Conservation (phyloP, 2,113 vertebrate species). For the Phyllopteryx taeniolatus region DNA sequence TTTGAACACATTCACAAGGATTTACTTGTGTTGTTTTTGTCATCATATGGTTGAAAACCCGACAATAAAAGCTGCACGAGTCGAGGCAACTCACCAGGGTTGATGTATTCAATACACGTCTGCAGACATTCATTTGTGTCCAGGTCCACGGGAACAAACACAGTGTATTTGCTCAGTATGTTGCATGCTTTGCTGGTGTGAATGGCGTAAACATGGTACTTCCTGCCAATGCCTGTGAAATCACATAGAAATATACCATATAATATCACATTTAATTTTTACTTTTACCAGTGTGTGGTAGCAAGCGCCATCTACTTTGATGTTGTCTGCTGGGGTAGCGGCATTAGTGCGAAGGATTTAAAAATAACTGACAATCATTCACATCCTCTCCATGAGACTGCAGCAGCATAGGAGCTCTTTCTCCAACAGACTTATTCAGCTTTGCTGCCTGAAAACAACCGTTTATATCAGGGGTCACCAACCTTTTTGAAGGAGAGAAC, state of each 20-base stretch:
- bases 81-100: constrained; percentile 69
- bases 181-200: constrained; percentile 93
- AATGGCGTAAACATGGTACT: constrained; percentile 83
- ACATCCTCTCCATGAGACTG: too few relatives aligned
- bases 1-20: too few relatives aligned
- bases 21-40: too few relatives aligned
- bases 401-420: too few relatives aligned
- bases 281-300: background rate
- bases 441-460: too few relatives aligned
- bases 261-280: background rate
- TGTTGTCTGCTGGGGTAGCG: background rate
- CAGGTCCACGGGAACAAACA: constrained; percentile 83
- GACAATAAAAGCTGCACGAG: background rate
- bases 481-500: too few relatives aligned
- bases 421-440: too few relatives aligned
- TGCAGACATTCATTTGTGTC: constrained; percentile 84
- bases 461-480: too few relatives aligned
- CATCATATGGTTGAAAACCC: background rate
- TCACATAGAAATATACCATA: background rate
- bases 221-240: constrained; percentile 78
- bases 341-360: too few relatives aligned
- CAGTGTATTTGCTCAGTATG: constrained; percentile 91
- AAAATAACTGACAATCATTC: too few relatives aligned
- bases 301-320: background rate
- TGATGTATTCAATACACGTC: constrained; percentile 77